Evolutionary conservation across 2,113 vertebrate species (phyloP).

Genomic region (Hemiprocne comata): DNA sequence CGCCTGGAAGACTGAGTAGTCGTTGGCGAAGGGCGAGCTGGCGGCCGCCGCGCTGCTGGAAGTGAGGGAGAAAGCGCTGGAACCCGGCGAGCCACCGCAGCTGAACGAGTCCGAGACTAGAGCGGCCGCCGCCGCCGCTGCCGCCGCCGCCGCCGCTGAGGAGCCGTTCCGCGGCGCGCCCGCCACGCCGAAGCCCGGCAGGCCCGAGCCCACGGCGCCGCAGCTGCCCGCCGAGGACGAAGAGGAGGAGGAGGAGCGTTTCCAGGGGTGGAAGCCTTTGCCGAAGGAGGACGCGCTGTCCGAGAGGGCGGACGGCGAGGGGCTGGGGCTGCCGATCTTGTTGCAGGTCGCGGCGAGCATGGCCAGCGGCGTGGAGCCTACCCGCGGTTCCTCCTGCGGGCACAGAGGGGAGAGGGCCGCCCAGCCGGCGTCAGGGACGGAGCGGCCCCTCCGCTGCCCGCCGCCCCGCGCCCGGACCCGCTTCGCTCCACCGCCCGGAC

Average conservation of each 20-base stretch:
- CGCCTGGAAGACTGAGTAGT: slow-evolving; percentile 93
- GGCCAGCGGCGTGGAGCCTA: slow-evolving; percentile 98
- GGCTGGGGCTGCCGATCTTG: slow-evolving; percentile 96
- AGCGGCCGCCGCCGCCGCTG: slow-evolving; percentile 85
- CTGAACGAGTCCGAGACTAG: slow-evolving; percentile 89
- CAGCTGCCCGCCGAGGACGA: slow-evolving; percentile 83
- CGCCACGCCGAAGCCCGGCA: slow-evolving; percentile 84
- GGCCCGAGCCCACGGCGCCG: slow-evolving; percentile 87
- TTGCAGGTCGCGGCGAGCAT: slow-evolving; percentile 98
- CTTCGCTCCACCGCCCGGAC: background rate
- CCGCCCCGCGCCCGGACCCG: background rate
- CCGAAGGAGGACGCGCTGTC: slow-evolving; percentile 91
- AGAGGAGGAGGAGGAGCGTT: slow-evolving; percentile 80
- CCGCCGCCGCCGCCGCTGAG: slow-evolving; percentile 80
- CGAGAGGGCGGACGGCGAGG: slow-evolving; percentile 91
- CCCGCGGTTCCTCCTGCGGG: slow-evolving; percentile 94
- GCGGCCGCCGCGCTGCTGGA: slow-evolving; percentile 83
- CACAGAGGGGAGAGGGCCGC: slow-evolving; percentile 45
- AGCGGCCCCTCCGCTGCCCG: background rate
- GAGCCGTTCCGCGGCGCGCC: slow-evolving; percentile 81
- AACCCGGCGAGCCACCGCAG: slow-evolving; percentile 85
- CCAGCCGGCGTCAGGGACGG: slow-evolving; percentile 37
- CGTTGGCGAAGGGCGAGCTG: slow-evolving; percentile 91
- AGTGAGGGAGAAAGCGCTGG: slow-evolving; percentile 95
- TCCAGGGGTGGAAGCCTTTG: slow-evolving; percentile 98